Base-by-base conservation (phyloP, 2,113 vertebrate species). In the Callionymus lyra region DNA sequence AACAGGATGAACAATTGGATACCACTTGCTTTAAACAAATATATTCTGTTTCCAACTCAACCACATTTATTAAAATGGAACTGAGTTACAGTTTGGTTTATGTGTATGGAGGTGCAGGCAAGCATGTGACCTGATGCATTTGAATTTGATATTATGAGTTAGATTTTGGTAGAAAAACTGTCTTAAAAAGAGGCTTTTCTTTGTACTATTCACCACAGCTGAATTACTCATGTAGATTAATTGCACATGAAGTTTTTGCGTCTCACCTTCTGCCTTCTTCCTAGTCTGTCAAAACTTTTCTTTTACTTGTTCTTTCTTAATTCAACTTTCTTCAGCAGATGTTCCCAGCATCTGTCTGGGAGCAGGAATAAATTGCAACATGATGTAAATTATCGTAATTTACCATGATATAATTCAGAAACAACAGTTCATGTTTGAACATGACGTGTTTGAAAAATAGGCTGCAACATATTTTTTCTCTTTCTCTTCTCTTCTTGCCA, bases 241-340 rank as follows among this genome's bases (percentile, higher is more conserved):
- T 27, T 27, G 4, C 8, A 4, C 21, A 27, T 27, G 21, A 27
- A 27, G 44, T 50, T 40, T 47, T 47, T n/a, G n/a, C n/a, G n/a
- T n/a, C n/a, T n/a, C n/a, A n/a, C 16, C 38, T 19, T 46, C 13
- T 47, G 27, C 16, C 15, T 16, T 10, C 66, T 70, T 69, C 59
- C 74, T 76, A 70, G 64, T 72, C 56, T 56, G 65, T 70, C 63
- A 68, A 59, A 62, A 53, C 34, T 47, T n/a, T 34, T 38, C n/a
- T 45, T 48, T 49, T 39, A 44, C 38, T 42, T 38, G 41, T 4
- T 12, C 39, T 35, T 63, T 65, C 60, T 58, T 38, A 32, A 44
- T 72, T 27, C 21, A 27, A 4, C 8, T 5, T 27, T 27, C 4
- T 27, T 27, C 21, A 27, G 21, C 21, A 27, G 21, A 27, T 27